A percentile compares a stretch with the other conserved stretches of the same genome.
Conservation (phyloP, 2,113 vertebrate genomes). For the Phrynosoma platyrhinos region DNA sequence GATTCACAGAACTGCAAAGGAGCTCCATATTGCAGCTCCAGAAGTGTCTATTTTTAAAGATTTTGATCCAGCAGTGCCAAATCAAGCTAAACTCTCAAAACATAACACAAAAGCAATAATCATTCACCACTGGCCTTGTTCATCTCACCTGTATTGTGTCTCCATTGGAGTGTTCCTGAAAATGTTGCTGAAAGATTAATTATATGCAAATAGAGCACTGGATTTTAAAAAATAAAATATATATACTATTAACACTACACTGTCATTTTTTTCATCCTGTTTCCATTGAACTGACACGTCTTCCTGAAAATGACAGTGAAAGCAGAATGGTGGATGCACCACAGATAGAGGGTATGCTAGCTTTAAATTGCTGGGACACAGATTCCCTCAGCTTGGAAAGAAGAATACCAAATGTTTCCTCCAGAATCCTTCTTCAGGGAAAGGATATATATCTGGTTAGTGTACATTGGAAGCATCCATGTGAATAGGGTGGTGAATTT, state of each 20-base stretch:
- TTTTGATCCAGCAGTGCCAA: not conserved
- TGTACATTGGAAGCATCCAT: no score
- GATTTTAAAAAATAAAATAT: not conserved
- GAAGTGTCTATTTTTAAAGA: not conserved
- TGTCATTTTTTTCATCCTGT: not conserved
- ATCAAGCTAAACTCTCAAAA: not conserved
- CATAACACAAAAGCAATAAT: not conserved
- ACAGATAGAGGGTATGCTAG: conserved; percentile 15
- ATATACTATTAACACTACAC: not conserved
- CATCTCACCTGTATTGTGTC: conserved; percentile 12
- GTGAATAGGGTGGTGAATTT: no score
- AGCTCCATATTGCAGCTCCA: not conserved
- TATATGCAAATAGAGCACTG: conserved; percentile 5
- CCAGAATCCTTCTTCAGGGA: conserved; percentile 37
- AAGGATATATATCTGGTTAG: conserved; percentile 11
- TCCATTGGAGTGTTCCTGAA: conserved; percentile 16
- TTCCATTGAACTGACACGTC: conserved; percentile 12
- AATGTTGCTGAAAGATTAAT: not conserved
- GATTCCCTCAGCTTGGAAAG: conserved; percentile 15
- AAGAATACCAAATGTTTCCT: conserved; percentile 4
- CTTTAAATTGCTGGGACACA: conserved; percentile 33
- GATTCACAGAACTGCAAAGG: not conserved
- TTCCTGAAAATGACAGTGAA: conserved; percentile 20
- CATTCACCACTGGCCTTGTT: not conserved
- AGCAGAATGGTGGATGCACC: not conserved